phyloP scores from a whole-genome alignment of 2,113 vertebrate genomes.

The Mola mola region DNA sequence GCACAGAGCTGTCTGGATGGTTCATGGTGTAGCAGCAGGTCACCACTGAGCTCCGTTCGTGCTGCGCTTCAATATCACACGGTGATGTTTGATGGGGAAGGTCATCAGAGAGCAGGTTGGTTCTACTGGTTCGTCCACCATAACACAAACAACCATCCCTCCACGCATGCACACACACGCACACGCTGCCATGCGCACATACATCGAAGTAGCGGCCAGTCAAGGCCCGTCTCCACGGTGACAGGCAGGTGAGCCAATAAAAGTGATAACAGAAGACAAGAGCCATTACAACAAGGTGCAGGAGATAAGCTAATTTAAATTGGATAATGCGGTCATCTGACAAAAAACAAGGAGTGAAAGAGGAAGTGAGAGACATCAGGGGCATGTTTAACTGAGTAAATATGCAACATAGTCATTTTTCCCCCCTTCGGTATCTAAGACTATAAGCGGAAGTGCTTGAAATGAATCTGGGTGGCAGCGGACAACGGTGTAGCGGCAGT shows the following conservation, averaged over 20 bases:
- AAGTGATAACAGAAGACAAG: slow-evolving; percentile 62
- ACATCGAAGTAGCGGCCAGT: slow-evolving; percentile 22
- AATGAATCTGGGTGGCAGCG: slow-evolving; percentile 54
- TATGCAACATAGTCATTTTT: slow-evolving; percentile 52
- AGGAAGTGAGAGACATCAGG: slow-evolving; percentile 4
- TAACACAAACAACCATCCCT: too few relatives aligned
- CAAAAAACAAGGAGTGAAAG: background rate
- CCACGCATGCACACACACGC: too few relatives aligned
- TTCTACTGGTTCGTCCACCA: too few relatives aligned
- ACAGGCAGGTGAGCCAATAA: slow-evolving; percentile 57
- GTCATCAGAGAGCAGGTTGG: too few relatives aligned
- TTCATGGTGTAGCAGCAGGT: too few relatives aligned
- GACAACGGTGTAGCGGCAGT: slow-evolving; percentile 38
- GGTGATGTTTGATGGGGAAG: too few relatives aligned
- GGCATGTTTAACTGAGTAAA: slow-evolving; percentile 39
- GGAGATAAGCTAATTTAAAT: slow-evolving; percentile 70
- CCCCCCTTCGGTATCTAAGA: slow-evolving; percentile 51
- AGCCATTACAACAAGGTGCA: slow-evolving; percentile 49
- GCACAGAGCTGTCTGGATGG: too few relatives aligned
- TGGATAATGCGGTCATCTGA: slow-evolving; percentile 54
- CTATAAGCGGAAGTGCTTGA: slow-evolving; percentile 61
- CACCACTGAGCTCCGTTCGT: too few relatives aligned
- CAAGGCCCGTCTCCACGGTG: slow-evolving; percentile 20
- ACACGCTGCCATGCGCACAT: too few relatives aligned
- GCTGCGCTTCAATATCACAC: too few relatives aligned